Conservation (phyloP, 2,888 invertebrate species). For the Acanthopleura granulata region DNA sequence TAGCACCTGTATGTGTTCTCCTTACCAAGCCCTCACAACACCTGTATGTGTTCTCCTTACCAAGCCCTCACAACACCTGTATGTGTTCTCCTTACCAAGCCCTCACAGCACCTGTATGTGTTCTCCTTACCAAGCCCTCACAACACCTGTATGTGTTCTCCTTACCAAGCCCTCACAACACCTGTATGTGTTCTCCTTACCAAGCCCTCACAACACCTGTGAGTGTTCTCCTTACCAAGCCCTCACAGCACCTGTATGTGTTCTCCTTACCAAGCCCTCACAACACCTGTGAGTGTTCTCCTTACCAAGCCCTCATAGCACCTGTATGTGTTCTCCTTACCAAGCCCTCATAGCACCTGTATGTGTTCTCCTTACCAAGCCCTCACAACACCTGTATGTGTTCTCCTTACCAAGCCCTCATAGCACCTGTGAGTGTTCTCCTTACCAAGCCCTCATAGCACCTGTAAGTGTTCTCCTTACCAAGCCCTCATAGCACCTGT, state of each 20-base stretch:
- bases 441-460: slow-evolving; percentile 59
- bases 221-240: slow-evolving; percentile 66
- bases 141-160: too few species aligned
- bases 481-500: too few species aligned
- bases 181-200: slow-evolving; percentile 36
- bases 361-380: slow-evolving; percentile 66
- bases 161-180: slow-evolving; percentile 59
- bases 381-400: slow-evolving; percentile 49
- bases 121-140: too few species aligned
- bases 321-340: slow-evolving; percentile 36
- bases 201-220: too few species aligned
- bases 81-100: slow-evolving; percentile 66
- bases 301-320: slow-evolving; percentile 59
- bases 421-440: too few species aligned
- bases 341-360: too few species aligned
- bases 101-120: slow-evolving; percentile 48
- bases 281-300: too few species aligned
- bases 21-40: slow-evolving; percentile 59
- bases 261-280: too few species aligned
- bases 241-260: slow-evolving; percentile 48
- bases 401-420: too few species aligned
- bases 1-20: too few species aligned
- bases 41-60: slow-evolving; percentile 36
- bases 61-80: too few species aligned
- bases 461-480: slow-evolving; percentile 36